Evolutionary conservation across 2,888 invertebrate species (phyloP), one percentile per base, ranked within the genome.

Genomic region (Xestoiulus laeticollis): DNA sequence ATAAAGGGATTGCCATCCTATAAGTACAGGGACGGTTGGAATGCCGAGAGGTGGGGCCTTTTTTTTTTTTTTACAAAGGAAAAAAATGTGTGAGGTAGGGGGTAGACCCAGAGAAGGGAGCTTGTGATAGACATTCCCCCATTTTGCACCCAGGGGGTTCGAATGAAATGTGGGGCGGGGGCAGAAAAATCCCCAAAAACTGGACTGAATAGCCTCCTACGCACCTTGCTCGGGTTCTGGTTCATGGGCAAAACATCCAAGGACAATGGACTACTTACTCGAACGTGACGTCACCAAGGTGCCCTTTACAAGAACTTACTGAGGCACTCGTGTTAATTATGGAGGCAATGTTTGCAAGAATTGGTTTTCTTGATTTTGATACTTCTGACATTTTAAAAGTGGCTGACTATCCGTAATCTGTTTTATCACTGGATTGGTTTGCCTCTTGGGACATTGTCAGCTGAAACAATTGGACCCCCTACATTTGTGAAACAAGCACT

Each of bases 11-110:
- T 14, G 78, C 78, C 78, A 78, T 78, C 10, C 30, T 26, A n/a
- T n/a, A 38, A 26, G 16, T 30, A 14, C 78, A 30, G 26, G 14
- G 22, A 30, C 78, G 26, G 14, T 78, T 78, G 78, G 78, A 78
- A 78, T 78, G 78, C 78, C 26, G 30, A 30, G 12, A 78, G 78
- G 78, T 78, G 78, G 78, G 30, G 78, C 38, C 8, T 38, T 38
- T 38, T 38, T 38, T 38, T 38, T 38, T 38, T 78, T 78, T 78
- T 78, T 30, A 22, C 22, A 78, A 78, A 22, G 30, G 30, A 78
- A 78, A 78, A 78, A 78, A 78, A 22, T 78, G 78, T 68, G 78
- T 78, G 78, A 78, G 78, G 78, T 78, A 78, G 78, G 59, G 48
- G 59, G 59, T 59, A n/a, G 59, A n/a, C n/a, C 19, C 48, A 0